A percentile compares a stretch with the other conserved stretches of the same genome.
Evolutionary conservation across 2,888 invertebrate genomes (phyloP).

Genomic region (Drosophila mettleri): DNA sequence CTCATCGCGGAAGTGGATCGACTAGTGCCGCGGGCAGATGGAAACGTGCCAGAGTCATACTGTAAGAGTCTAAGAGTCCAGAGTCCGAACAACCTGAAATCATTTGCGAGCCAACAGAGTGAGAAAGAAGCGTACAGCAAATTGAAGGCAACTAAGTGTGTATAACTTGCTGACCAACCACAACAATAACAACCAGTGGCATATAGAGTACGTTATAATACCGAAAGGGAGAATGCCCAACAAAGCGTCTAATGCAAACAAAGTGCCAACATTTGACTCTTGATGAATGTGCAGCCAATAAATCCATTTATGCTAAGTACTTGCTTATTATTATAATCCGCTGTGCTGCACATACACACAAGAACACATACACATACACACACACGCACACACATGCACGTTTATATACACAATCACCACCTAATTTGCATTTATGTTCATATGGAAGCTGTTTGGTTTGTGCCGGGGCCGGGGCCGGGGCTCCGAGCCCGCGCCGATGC

Average conservation of each 20-base stretch:
- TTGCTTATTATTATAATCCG: conserved; percentile 80
- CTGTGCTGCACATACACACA: conserved; percentile 31
- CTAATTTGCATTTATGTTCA: conserved; percentile 80
- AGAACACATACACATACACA: conserved; percentile 10
- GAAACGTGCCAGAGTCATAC: background rate
- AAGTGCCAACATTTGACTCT: conserved; percentile 69
- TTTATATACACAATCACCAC: conserved; percentile 63
- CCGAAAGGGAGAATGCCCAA: conserved; percentile 31
- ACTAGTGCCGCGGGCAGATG: background rate
- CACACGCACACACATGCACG: conserved; percentile 16
- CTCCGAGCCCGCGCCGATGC: conserved; percentile 14
- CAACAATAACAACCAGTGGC: conserved; percentile 6
- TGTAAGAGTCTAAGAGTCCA: background rate
- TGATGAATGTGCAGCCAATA: conserved; percentile 78
- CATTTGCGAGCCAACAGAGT: background rate
- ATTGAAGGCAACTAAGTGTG: background rate
- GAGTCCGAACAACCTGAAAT: background rate
- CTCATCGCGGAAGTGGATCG: background rate
- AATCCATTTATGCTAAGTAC: conserved; percentile 75
- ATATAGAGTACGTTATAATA: background rate
- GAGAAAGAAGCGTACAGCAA: background rate
- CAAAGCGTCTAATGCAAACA: conserved; percentile 55
- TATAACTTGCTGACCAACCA: conserved; percentile 9
- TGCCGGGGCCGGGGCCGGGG: conserved; percentile 31
- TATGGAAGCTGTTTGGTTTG: conserved; percentile 56